Evolutionary conservation across 2,113 vertebrate species (phyloP).

Genomic region (Todiramphus chloris): DNA sequence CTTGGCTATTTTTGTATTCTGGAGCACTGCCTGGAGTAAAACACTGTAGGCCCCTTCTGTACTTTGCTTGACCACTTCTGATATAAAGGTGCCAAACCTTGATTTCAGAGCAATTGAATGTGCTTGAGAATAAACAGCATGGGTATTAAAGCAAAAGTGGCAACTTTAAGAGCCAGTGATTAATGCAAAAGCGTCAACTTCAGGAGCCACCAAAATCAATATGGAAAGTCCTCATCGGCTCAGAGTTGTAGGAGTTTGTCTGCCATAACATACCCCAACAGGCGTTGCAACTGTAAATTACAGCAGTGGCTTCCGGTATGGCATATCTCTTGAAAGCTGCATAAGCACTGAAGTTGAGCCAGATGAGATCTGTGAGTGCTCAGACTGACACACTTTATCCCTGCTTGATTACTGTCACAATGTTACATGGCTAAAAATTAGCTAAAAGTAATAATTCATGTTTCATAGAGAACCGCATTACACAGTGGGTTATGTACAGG

Average conservation of each 20-base stretch:
- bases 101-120: background rate
- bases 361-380: background rate
- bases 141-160: background rate
- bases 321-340: background rate
- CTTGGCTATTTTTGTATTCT: background rate
- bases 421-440: background rate
- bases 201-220: background rate
- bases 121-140: background rate
- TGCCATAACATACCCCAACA: background rate
- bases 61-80: background rate
- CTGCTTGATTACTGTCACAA: background rate
- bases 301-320: background rate
- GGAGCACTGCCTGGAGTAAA: background rate
- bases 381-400: background rate
- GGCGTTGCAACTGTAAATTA: background rate
- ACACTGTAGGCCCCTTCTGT: background rate
- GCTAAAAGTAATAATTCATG: background rate
- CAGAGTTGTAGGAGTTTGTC: background rate
- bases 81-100: background rate
- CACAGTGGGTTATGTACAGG: background rate
- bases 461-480: background rate
- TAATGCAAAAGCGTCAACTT: background rate
- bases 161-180: background rate
- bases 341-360: background rate
- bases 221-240: background rate